Percentiles rank a stretch among this genome's conserved stretches.
These are phyloP conservation scores for Operophtera brumata DNA, from an alignment of 2,888 invertebrate species.

Conservation along the genomic window DNA sequence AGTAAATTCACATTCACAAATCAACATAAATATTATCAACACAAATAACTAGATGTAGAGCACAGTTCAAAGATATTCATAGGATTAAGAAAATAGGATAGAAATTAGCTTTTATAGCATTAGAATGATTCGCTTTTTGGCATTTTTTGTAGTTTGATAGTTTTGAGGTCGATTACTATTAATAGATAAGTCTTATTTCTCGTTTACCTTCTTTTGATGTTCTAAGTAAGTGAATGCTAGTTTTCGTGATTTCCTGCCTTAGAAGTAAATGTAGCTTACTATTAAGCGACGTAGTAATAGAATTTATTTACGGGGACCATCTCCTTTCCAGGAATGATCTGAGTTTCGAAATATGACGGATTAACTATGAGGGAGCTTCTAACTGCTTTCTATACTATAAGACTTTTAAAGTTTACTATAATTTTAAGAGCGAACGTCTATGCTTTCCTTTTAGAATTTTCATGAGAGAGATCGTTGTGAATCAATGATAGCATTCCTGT, in stretches of 20 bases:
- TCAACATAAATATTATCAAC: slow-evolving; percentile 48
- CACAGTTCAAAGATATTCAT: slow-evolving; percentile 66
- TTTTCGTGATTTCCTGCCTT: slow-evolving; percentile 67
- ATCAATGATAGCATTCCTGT: slow-evolving; percentile 50
- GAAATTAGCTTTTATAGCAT: slow-evolving; percentile 73
- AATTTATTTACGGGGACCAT: slow-evolving; percentile 73
- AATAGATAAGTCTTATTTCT: slow-evolving; percentile 51
- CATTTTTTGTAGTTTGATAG: slow-evolving; percentile 66
- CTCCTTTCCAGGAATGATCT: slow-evolving; percentile 67
- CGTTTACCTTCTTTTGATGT: slow-evolving; percentile 50
- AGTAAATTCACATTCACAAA: slow-evolving; percentile 46
- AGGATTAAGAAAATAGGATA: slow-evolving; percentile 46
- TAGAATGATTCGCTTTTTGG: slow-evolving; percentile 68
- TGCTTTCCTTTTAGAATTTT: slow-evolving; percentile 54
- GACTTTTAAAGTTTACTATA: slow-evolving; percentile 65
- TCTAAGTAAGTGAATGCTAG: slow-evolving; percentile 64
- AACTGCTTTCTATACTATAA: slow-evolving; percentile 62
- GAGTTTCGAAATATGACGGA: slow-evolving; percentile 54
- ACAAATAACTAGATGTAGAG: slow-evolving; percentile 57
- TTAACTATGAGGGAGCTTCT: slow-evolving; percentile 54
- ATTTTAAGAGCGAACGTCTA: slow-evolving; percentile 45
- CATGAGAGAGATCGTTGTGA: slow-evolving; percentile 67
- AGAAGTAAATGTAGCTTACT: slow-evolving; percentile 59
- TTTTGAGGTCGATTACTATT: slow-evolving; percentile 56
- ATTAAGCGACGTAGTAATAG: slow-evolving; percentile 58